phyloP scores from a whole-genome alignment of 2,888 invertebrate genomes.

The Agrilus mali region DNA sequence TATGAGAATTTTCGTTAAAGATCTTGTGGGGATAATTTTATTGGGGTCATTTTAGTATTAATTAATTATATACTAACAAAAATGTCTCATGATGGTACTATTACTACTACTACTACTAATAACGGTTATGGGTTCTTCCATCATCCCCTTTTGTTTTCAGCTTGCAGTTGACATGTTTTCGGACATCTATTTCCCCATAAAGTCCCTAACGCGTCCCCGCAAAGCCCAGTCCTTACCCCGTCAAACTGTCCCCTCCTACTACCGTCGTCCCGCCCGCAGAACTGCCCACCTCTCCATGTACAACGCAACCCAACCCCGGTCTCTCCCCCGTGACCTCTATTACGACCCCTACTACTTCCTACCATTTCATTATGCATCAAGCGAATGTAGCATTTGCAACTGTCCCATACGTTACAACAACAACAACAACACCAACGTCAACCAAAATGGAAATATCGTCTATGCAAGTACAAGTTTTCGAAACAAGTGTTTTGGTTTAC shows the following conservation, averaged over 20 bases:
- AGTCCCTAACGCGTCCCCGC: constrained; percentile 17
- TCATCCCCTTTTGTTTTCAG: constrained; percentile 36
- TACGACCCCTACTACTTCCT: constrained; percentile 11
- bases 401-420: constrained; percentile 8
- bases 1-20: constrained; percentile 30
- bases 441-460: no score
- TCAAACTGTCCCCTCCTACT: constrained; percentile 26
- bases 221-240: constrained; percentile 24
- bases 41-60: neutral
- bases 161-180: constrained; percentile 65
- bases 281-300: constrained; percentile 30
- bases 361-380: constrained; percentile 15
- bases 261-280: constrained; percentile 20
- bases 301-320: constrained; percentile 26
- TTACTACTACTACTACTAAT: no score
- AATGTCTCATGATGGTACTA: constrained; percentile 1
- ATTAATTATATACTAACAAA: neutral
- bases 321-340: constrained; percentile 30
- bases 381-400: constrained; percentile 27
- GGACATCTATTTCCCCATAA: constrained; percentile 53
- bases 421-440: no score
- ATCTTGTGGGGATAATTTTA: neutral
- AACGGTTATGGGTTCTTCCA: constrained; percentile 27
- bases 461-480: neutral
- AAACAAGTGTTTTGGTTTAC: neutral